Conservation (phyloP, 2,113 vertebrate species). For the Tupaia chinensis region DNA sequence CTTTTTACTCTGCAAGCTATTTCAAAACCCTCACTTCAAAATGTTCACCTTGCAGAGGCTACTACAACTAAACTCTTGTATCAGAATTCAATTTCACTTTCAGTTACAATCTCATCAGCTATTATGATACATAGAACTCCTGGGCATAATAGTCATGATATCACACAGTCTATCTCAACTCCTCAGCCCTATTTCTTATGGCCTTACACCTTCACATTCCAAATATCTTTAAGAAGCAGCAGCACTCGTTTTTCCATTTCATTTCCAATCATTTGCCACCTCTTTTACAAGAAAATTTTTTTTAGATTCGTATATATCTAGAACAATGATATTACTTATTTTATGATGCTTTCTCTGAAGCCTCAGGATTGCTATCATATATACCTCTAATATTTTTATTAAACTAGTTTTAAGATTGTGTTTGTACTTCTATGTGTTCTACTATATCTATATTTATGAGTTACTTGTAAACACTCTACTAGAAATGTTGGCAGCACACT, state of each 20-base stretch:
- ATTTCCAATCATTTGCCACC: neutral
- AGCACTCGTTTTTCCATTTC: neutral
- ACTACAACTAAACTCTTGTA: neutral
- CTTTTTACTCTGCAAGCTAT: neutral
- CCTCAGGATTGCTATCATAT: neutral
- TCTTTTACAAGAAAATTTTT: neutral
- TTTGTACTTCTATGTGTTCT: neutral
- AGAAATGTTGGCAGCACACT: constrained; percentile 4
- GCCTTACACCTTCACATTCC: accelerated
- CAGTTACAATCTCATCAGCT: neutral
- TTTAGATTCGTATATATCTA: neutral
- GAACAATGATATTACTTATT: neutral
- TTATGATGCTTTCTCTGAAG: neutral
- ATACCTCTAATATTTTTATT: neutral
- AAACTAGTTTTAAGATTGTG: neutral
- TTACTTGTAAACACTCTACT: neutral
- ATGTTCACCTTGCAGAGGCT: neutral
- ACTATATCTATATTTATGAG: constrained; percentile 16
- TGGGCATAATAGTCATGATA: neutral
- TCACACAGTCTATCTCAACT: neutral
- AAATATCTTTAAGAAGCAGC: neutral
- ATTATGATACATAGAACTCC: neutral
- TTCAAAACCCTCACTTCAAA: neutral
- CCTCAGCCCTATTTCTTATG: neutral
- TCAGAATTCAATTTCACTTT: neutral